Evolutionary conservation across 2,888 invertebrate genomes (phyloP), one percentile per base, ranked within the genome.

Genomic region (Zaprionus lineosus): DNA sequence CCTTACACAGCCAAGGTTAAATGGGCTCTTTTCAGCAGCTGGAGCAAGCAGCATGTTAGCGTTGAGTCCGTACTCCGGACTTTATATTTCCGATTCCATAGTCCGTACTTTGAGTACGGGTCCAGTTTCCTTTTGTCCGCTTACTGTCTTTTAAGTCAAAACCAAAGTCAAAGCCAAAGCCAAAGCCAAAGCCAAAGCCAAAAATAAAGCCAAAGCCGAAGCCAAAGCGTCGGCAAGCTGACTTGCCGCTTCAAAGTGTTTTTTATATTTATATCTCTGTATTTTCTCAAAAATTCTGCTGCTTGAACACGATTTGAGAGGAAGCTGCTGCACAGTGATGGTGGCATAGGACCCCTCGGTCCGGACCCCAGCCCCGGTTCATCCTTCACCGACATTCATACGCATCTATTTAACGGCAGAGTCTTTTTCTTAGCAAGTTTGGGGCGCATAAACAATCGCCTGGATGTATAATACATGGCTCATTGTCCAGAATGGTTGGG

Each of bases 1-100:
- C 60, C 62, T 61, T 72, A 69, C 66, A 71, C 58, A 82, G 79
- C 83, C 79, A 81, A 81, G 79, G 79, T 81, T 81, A 82, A 81
- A 76, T 75, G 66, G 53, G 77, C 56, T 56, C 50, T 40, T 24
- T 60, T 33, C 33, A 18, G 43, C 39, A 33, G 46, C 12, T 40
- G 31, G 15, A 39, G 69, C 51, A 52, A 21, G 40, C 43, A 57
- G 52, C 75, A 78, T 79, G 78, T 75, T 75, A 75, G 51, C 43
- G 15, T 2, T 43, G 43, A 44, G 34, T 51, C 16, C 41, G 34
- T n/a, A n/a, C n/a, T n/a, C n/a, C n/a, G n/a, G n/a, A n/a, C n/a
- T n/a, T n/a, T n/a, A n/a, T n/a, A n/a, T n/a, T n/a, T n/a, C n/a
- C 40, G 39, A 44, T 46, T 12, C 64, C 39, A 33, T 6, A 33